Conservation (phyloP, 2,113 vertebrate genomes). For the Atlantisia rogersi region DNA sequence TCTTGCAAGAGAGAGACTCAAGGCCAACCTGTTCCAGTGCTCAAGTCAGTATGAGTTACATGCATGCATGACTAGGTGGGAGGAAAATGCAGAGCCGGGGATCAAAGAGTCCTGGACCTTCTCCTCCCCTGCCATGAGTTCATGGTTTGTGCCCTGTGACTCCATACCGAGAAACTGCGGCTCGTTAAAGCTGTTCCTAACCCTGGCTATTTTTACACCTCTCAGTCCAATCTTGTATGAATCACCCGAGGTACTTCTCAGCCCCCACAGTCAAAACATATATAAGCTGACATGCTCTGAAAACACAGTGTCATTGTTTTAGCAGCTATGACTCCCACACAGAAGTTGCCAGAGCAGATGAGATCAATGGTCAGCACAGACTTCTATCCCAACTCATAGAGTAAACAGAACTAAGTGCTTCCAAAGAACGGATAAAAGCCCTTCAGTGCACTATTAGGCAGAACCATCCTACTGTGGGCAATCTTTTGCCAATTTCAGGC, state of each 20-base stretch:
- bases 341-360: neutral
- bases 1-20: neutral
- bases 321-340: neutral
- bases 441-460: neutral
- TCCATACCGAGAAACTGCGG: neutral
- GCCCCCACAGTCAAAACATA: neutral
- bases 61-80: too few relatives aligned
- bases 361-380: neutral
- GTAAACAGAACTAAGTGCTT: neutral
- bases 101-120: neutral
- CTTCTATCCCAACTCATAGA: neutral
- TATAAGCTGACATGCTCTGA: neutral
- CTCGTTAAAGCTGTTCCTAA: neutral
- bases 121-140: neutral
- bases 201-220: neutral
- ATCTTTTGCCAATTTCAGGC: neutral
- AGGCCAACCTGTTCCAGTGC: neutral
- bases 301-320: conserved; percentile 1
- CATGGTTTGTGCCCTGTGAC: neutral
- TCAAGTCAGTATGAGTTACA: neutral
- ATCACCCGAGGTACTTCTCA: neutral
- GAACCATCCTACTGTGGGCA: neutral
- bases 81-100: neutral
- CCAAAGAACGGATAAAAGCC: neutral
- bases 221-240: neutral